phyloP scores from a whole-genome alignment of 2,888 invertebrate species.

The Meteorus cinctellus region DNA sequence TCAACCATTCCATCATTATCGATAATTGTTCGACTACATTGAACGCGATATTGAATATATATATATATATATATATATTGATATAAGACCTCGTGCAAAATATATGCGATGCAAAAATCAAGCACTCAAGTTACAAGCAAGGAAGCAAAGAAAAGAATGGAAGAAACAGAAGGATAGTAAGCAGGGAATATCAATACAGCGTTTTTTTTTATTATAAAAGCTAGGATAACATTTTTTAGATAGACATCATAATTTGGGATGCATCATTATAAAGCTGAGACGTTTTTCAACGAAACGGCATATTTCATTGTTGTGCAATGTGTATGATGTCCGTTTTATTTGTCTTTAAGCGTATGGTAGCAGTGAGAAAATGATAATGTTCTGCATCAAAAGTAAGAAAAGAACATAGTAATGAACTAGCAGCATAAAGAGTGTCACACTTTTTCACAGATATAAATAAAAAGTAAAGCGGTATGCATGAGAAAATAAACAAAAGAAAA shows the following conservation, averaged over 20 bases:
- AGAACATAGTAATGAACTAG: slow-evolving; percentile 34
- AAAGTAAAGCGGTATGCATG: slow-evolving; percentile 21
- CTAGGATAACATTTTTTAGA: slow-evolving; percentile 28
- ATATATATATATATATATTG: neutral
- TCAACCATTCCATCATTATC: neutral
- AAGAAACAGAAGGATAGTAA: slow-evolving; percentile 40
- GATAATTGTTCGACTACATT: neutral
- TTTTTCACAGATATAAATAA: slow-evolving; percentile 21
- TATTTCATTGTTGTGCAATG: neutral
- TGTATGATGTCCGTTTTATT: neutral
- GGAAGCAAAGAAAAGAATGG: slow-evolving; percentile 36
- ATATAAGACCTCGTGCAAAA: slow-evolving; percentile 40
- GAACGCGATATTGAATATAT: neutral
- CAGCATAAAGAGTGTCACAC: slow-evolving; percentile 45
- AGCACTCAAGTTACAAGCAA: neutral
- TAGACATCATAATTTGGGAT: neutral
- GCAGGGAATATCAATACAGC: slow-evolving; percentile 46
- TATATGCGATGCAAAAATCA: slow-evolving; percentile 28
- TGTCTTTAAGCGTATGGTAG: neutral
- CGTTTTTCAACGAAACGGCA: neutral
- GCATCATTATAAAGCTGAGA: neutral
- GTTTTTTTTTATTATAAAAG: slow-evolving; percentile 52
- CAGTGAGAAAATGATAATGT: neutral
- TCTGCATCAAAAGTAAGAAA: neutral
- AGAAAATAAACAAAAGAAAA: slow-evolving; percentile 24